Percentiles rank a stretch among this genome's conserved stretches.
These are phyloP conservation scores for Piaya cayana DNA, from an alignment of 2,113 vertebrate species.

Conservation along the genomic window DNA sequence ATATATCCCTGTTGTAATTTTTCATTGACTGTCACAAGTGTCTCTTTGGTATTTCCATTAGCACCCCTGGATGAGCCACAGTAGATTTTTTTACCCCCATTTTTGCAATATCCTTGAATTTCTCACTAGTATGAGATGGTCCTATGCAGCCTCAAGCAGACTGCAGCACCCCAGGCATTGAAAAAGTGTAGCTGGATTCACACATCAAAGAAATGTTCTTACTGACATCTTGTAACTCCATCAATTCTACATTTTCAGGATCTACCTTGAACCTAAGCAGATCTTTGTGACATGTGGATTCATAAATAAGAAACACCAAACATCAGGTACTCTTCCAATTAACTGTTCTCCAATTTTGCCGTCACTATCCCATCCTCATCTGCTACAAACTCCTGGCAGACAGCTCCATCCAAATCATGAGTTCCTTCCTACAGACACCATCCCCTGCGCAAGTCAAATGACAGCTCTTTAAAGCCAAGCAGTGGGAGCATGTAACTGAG, in stretches of 20 bases:
- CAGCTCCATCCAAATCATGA: background rate
- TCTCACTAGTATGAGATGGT: background rate
- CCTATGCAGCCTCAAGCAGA: background rate
- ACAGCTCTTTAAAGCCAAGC: background rate
- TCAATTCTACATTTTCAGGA: background rate
- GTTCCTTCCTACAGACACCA: background rate
- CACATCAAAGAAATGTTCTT: background rate
- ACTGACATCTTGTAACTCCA: background rate
- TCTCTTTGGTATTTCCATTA: background rate
- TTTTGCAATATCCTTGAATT: background rate
- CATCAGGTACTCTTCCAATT: background rate
- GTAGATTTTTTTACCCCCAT: background rate
- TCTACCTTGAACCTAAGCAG: background rate
- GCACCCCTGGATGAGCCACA: background rate
- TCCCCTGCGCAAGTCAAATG: background rate
- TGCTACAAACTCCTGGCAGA: background rate
- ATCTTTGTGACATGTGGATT: background rate
- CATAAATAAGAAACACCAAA: background rate
- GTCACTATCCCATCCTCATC: background rate
- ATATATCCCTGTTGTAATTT: background rate
- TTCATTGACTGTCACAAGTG: background rate
- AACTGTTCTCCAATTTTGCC: background rate
- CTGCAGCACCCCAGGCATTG: background rate
- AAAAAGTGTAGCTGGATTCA: background rate
- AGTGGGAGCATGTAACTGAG: fast-evolving